phyloP scores from a whole-genome alignment of 2,888 invertebrate genomes.

The Achlya flavicornis region DNA sequence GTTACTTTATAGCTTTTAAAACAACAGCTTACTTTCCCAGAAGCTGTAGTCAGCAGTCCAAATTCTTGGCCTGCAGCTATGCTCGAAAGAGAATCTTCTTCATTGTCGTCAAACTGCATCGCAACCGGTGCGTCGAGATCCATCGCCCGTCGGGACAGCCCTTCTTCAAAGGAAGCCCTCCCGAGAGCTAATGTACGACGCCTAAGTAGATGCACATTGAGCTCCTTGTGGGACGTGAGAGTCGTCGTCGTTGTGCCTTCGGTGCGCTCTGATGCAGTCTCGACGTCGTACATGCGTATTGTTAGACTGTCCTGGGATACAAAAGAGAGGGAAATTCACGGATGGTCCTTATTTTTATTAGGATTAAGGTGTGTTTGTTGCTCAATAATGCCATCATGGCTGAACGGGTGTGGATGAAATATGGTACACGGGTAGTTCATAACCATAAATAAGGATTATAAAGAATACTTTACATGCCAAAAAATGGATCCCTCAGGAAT shows the following conservation, averaged over 20 bases:
- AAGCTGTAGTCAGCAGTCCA: slow-evolving; percentile 91
- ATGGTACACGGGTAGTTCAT: too few relatives aligned
- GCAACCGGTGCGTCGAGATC: slow-evolving; percentile 80
- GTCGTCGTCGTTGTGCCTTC: slow-evolving; percentile 48
- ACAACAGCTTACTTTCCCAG: slow-evolving; percentile 87
- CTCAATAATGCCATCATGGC: too few relatives aligned
- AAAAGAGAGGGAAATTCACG: background rate
- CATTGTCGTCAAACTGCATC: slow-evolving; percentile 83
- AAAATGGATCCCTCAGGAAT: too few relatives aligned
- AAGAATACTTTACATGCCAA: too few relatives aligned
- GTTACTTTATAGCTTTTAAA: background rate
- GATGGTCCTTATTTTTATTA: background rate
- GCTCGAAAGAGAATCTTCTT: slow-evolving; percentile 91
- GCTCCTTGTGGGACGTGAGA: slow-evolving; percentile 58
- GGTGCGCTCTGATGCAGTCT: slow-evolving; percentile 41
- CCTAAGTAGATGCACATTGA: slow-evolving; percentile 68
- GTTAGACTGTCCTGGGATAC: slow-evolving; percentile 65
- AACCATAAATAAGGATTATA: too few relatives aligned
- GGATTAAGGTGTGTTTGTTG: too few relatives aligned
- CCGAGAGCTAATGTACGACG: slow-evolving; percentile 69
- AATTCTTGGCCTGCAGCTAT: slow-evolving; percentile 96
- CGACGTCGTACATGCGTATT: slow-evolving; percentile 69
- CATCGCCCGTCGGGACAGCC: slow-evolving; percentile 49
- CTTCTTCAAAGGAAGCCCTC: slow-evolving; percentile 70
- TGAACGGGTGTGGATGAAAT: too few relatives aligned